Evolutionary conservation across 2,888 invertebrate species (phyloP).

Genomic region (Nudaria mundana): DNA sequence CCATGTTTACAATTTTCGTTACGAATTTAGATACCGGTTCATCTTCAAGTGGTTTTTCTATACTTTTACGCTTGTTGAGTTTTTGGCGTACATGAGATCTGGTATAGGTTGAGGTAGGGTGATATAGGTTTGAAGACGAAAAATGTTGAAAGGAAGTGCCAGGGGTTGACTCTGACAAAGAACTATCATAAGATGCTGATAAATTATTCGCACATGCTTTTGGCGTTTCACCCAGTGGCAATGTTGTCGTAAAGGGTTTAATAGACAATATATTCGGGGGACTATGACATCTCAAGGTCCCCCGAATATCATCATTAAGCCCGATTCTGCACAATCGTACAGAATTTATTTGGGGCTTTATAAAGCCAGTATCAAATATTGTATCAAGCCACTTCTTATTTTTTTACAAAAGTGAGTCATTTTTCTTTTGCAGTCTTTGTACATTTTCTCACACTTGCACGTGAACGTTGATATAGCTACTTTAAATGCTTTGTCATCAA

Average conservation of each 20-base stretch:
- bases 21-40: not conserved
- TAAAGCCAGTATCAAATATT: not conserved
- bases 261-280: too few species aligned
- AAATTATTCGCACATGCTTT: too few species aligned
- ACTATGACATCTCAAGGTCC: not conserved
- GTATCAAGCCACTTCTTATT: not conserved
- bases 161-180: not conserved
- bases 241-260: too few species aligned
- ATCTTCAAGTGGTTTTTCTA: not conserved
- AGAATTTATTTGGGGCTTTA: not conserved
- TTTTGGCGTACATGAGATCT: not conserved
- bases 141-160: not conserved
- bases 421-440: not conserved
- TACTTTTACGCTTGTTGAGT: too few species aligned
- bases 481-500: not conserved
- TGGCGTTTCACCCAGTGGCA: too few species aligned
- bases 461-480: not conserved
- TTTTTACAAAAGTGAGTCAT: not conserved
- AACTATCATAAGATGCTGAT: too few species aligned
- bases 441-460: not conserved
- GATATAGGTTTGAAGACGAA: not conserved
- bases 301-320: too few species aligned
- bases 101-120: too few species aligned
- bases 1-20: not conserved
- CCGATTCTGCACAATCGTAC: too few species aligned